A percentile compares a stretch with the other conserved stretches of the same genome.
Conservation (phyloP, 2,113 vertebrate species). For the Tinamus guttatus region DNA sequence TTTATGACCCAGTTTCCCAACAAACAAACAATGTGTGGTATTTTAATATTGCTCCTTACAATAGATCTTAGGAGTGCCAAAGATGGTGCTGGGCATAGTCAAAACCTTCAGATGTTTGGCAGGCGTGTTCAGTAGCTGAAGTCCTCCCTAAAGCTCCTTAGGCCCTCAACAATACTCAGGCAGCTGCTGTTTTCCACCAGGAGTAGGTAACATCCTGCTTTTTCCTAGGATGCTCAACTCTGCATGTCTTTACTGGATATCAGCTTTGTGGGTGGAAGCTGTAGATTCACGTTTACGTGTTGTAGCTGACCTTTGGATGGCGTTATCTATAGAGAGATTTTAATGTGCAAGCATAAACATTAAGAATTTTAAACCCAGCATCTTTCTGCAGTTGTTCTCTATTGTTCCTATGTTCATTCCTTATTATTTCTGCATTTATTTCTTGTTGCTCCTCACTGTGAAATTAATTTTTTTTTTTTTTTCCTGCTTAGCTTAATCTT, state of each 20-base stretch:
- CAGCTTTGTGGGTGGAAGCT: rapidly evolving
- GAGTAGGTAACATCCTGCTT: neutral
- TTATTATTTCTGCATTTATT: neutral
- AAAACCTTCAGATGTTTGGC: conserved; percentile 2
- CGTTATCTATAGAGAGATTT: neutral
- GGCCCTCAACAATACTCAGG: neutral
- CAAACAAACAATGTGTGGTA: neutral
- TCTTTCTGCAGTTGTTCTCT: neutral
- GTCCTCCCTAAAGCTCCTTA: neutral
- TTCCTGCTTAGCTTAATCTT: neutral
- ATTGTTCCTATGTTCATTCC: neutral
- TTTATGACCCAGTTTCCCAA: conserved; percentile 22
- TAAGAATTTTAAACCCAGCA: neutral
- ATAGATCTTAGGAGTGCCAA: neutral
- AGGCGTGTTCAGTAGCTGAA: neutral
- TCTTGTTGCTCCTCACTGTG: neutral
- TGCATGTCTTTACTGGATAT: neutral
- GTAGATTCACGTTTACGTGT: neutral
- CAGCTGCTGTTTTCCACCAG: neutral
- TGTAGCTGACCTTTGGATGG: neutral
- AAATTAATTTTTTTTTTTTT: neutral
- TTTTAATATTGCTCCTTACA: conserved; percentile 14
- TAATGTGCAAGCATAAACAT: neutral
- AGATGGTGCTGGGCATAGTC: neutral
- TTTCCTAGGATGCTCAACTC: neutral